A percentile compares a stretch with the other conserved stretches of the same genome.
Conservation (phyloP, 2,113 vertebrate species). For the Sarotherodon lohbergeri region DNA sequence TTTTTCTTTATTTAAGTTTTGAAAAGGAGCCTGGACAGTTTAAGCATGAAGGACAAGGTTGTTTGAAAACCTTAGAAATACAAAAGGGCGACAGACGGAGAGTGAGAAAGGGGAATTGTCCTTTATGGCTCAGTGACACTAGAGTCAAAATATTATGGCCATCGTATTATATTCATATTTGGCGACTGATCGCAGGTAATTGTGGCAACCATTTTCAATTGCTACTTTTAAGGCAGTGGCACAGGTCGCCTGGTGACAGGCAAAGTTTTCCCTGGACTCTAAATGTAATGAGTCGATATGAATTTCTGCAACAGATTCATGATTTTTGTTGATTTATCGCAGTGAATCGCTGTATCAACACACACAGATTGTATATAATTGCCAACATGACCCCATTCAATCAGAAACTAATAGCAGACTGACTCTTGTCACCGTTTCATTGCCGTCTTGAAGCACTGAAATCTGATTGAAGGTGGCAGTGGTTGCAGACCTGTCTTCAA, state of each 20-base stretch:
- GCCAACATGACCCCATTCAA: no score
- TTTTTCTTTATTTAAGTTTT: not conserved
- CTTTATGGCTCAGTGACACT: not conserved
- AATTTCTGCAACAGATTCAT: no score
- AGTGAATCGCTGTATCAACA: no score
- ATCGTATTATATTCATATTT: not conserved
- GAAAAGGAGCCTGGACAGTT: not conserved
- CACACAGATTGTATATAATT: no score
- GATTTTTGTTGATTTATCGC: no score
- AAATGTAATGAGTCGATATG: no score
- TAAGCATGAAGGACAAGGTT: not conserved
- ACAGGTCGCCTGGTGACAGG: not conserved
- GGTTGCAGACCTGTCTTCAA: not conserved
- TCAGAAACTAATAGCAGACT: not conserved
- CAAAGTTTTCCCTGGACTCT: no score
- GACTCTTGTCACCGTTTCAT: rapidly evolving
- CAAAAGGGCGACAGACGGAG: not conserved
- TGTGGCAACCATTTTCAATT: not conserved
- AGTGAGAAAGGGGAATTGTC: not conserved
- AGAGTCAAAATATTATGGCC: not conserved
- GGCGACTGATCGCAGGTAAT: not conserved
- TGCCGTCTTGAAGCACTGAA: not conserved
- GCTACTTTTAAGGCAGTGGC: not conserved
- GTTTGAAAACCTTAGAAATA: not conserved
- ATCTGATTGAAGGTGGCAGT: rapidly evolving